phyloP scores from a whole-genome alignment of 2,113 vertebrate species.

The Glaucomys volans region DNA sequence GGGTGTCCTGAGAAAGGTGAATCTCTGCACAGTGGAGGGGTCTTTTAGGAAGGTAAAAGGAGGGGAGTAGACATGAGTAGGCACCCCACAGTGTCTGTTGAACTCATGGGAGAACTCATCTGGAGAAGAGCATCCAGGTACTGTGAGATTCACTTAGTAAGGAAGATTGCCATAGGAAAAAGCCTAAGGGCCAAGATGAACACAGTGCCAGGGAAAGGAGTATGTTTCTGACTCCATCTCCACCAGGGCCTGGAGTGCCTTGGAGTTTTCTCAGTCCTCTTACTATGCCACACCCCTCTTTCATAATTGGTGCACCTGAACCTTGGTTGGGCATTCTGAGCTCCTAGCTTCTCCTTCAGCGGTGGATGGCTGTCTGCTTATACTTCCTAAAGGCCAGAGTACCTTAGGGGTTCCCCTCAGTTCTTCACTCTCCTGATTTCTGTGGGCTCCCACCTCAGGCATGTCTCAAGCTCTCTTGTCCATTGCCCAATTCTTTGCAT shows the following conservation, averaged over 20 bases:
- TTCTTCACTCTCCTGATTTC: background rate
- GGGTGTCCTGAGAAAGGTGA: background rate
- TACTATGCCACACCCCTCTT: background rate
- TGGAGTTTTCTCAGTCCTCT: background rate
- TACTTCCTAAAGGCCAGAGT: background rate
- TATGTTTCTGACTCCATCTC: background rate
- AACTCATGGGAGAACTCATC: background rate
- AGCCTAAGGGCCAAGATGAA: background rate
- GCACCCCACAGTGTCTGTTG: background rate
- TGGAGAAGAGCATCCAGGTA: background rate
- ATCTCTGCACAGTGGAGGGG: background rate
- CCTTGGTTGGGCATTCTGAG: background rate
- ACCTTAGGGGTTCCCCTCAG: background rate
- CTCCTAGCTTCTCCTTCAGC: background rate
- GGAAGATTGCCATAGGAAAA: background rate
- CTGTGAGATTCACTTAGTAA: background rate
- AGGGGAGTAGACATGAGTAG: background rate
- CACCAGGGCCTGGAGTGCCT: background rate
- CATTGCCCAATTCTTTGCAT: background rate
- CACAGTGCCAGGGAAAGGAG: background rate
- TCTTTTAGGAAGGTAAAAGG: background rate
- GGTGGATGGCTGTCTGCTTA: background rate
- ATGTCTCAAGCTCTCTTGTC: background rate
- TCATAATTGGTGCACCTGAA: too few species aligned
- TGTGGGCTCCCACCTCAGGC: background rate